Evolutionary conservation across 1,140 invertebrate genomes (phyloP), one percentile per base, ranked within the genome.

Genomic region (Drosophila pruinosa): DNA sequence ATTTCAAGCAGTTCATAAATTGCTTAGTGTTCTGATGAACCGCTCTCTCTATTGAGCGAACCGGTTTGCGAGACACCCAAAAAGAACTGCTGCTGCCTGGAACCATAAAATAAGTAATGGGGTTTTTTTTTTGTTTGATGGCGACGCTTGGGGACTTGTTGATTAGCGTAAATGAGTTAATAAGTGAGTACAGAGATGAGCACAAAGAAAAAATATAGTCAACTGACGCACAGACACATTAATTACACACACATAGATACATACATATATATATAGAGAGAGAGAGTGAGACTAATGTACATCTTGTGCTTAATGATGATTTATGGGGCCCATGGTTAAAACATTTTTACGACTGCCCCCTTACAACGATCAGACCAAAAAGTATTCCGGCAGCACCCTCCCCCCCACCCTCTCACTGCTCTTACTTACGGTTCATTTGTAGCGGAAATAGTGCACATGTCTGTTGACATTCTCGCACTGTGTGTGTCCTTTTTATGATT

Each of bases 231-330:
- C 67, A 61, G 72, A 68, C 58, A 78, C 80, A 85, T 80, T 83
- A 83, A 83, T 83, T 83, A 83, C 57, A 41, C 61, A 43, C 43
- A 50, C 56, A 56, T 28, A 52, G n/a, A 56, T 5, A 68, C 54
- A 61, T 15, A 69, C 15, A 41, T 36, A 58, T n/a, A 39, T 43
- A 39, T 6, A 24, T 19, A 31, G 4, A 12, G 6, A 10, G 1
- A 26, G 12, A 15, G 31, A 10, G n/a, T 7, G 17, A 17, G 39
- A 26, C 50, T 68, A 68, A 54, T 56, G 53, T 58, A 69, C 53
- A 83, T 80, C 77, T 85, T 81, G 64, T 39, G 69, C 78, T 75
- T 81, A 86, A 86, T 88, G 85, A 86, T 86, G 82, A 86, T 86
- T 86, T 81, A 86, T 86, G 81, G 63, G 59, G 56, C 67, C 67